A percentile compares a stretch with the other conserved stretches of the same genome.
phyloP scores from a whole-genome alignment of 2,113 vertebrate genomes.

The Chiloscyllium plagiosum region DNA sequence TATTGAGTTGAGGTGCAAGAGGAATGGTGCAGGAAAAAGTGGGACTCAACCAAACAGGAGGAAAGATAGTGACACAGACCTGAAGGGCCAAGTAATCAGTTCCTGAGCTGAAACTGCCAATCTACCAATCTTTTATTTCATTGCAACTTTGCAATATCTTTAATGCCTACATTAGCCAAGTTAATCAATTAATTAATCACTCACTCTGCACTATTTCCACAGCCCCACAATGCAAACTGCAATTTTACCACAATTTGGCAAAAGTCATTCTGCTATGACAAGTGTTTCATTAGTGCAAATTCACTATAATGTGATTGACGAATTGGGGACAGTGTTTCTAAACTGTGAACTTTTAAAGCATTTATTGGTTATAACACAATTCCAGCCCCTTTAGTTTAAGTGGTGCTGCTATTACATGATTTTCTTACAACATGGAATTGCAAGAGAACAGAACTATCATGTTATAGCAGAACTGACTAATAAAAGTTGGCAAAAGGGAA shows the following conservation, averaged over 20 bases:
- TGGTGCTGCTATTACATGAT: too few species aligned
- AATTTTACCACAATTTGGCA: background rate
- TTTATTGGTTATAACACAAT: too few species aligned
- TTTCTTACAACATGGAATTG: too few species aligned
- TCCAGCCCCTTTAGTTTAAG: too few species aligned
- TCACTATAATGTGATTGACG: too few species aligned
- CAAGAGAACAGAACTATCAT: too few species aligned
- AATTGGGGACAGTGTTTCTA: too few species aligned
- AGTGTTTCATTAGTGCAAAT: too few species aligned
- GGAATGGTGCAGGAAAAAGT: background rate
- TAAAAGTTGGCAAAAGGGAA: background rate
- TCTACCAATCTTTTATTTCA: background rate
- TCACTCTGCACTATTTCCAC: background rate
- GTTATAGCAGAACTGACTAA: background rate
- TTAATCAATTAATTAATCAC: background rate
- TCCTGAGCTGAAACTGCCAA: background rate
- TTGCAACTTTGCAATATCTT: background rate
- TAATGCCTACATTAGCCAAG: background rate
- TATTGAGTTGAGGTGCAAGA: background rate
- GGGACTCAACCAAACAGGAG: background rate
- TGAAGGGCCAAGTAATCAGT: background rate
- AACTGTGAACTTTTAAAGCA: too few species aligned
- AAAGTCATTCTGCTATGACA: too few species aligned
- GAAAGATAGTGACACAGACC: background rate
- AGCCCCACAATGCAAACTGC: background rate